Base-by-base conservation (phyloP, 2,888 invertebrate genomes). In the Hirtodrosophila trivittata region DNA sequence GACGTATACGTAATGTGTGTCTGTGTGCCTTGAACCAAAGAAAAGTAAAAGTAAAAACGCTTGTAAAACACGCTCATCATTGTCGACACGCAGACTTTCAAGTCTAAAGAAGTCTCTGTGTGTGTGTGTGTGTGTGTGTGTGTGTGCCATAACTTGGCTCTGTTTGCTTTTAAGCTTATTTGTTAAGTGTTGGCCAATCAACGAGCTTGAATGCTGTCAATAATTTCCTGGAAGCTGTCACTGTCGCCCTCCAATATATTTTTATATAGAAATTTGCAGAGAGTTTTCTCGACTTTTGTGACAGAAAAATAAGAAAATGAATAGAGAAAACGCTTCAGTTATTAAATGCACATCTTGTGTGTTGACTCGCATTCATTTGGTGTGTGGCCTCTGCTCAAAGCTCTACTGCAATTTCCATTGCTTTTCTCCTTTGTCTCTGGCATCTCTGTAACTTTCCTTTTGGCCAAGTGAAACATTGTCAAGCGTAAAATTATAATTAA, bases 401-500 rank as follows among this genome's bases (percentile, higher is more conserved):
- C 18, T 21, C 5, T 21, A 42, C 38, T 7, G 41, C 35, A 28
- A 18, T n/a, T 9, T 43, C n/a, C 38, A 54, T 32, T 54, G 13
- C 26, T 30, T n/a, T 35, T 35, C 6, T 6, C 13, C 12, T 14
- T 13, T 13, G 12, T 14, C 18, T 32, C 3, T 33, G 9, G 37
- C 18, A 7, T n/a, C n/a, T n/a, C 25, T 49, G 12, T 46, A 21
- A 30, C 13, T 37, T 18, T n/a, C 16, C 10, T 68, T 74, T 71
- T 63, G 62, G 60, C 30, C 65, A 70, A 78, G 58, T 70, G 66
- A 58, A 67, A 77, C 73, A 64, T 80, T 77, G 73, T 80, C 73
- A 80, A 75, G 84, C 77, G 73, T 77, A 73, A 85, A 83, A 83
- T 83, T 83, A 83, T 86, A 83, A 83, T 83, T 84, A 83, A 80